phyloP scores from a whole-genome alignment of 2,797 vertebrate genomes.

The Podarcis siculus region DNA sequence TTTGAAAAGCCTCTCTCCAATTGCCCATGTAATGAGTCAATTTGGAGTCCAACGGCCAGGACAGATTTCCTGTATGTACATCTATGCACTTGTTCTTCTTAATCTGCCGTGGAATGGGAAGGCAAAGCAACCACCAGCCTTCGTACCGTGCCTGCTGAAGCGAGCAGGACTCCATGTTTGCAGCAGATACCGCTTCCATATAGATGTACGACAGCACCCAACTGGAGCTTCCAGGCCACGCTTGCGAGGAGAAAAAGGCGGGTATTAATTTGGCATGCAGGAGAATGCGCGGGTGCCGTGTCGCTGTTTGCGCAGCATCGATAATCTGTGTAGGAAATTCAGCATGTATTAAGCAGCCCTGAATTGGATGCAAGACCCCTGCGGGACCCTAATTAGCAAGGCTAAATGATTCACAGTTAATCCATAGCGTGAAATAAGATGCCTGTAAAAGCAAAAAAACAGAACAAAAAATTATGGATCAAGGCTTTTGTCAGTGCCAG shows the following conservation, averaged over 20 bases:
- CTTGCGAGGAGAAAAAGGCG: no score
- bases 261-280: neutral
- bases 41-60: neutral
- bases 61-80: neutral
- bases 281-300: no score
- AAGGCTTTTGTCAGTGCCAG: constrained; percentile 43
- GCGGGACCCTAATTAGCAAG: constrained; percentile 49
- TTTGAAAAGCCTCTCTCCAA: neutral
- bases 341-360: constrained; percentile 42
- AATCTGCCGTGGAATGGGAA: no score
- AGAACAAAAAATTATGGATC: constrained; percentile 5
- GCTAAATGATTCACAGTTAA: constrained; percentile 55
- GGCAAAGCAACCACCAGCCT: neutral
- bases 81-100: neutral
- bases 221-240: neutral
- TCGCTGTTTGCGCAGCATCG: neutral
- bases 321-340: constrained; percentile 12
- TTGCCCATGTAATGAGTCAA: neutral
- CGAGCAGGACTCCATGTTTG: no score
- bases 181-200: neutral
- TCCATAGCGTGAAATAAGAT: constrained; percentile 52
- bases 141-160: neutral
- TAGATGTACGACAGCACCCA: neutral
- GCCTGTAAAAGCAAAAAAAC: neutral
- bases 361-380: constrained; percentile 42